phyloP scores from a whole-genome alignment of 2,797 vertebrate species.

The Allobates femoralis region DNA sequence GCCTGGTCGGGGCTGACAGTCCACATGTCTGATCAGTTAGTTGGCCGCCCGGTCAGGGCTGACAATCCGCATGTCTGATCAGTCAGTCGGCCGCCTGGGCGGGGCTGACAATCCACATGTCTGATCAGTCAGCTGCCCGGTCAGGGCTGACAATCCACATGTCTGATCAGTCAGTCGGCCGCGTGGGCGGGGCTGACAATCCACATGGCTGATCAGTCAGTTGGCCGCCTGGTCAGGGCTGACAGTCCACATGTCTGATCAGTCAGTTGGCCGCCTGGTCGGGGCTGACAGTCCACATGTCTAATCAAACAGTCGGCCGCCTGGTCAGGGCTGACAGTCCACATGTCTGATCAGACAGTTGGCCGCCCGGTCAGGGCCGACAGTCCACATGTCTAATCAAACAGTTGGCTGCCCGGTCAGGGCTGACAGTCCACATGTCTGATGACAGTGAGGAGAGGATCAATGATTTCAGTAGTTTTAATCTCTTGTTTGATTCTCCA shows the following conservation, averaged over 20 bases:
- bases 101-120: constrained; percentile 53
- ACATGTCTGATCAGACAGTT: too few species aligned
- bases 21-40: too few species aligned
- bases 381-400: too few species aligned
- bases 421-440: constrained; percentile 62
- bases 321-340: constrained; percentile 40
- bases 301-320: too few species aligned
- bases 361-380: neutral
- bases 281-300: constrained; percentile 53
- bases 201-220: too few species aligned
- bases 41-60: neutral
- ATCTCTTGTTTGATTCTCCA: constrained; percentile 58
- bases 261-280: neutral
- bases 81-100: neutral
- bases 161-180: too few species aligned
- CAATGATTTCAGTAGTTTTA: constrained; percentile 63
- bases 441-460: constrained; percentile 58
- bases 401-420: neutral
- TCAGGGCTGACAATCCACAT: constrained; percentile 43
- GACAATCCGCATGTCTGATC: too few species aligned
- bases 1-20: constrained; percentile 37
- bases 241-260: too few species aligned
- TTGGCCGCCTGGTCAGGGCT: neutral
- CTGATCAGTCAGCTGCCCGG: too few species aligned
- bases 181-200: too few species aligned